Evolutionary conservation across 2,888 invertebrate species (phyloP).

Genomic region (Lamellibrachia satsuma): DNA sequence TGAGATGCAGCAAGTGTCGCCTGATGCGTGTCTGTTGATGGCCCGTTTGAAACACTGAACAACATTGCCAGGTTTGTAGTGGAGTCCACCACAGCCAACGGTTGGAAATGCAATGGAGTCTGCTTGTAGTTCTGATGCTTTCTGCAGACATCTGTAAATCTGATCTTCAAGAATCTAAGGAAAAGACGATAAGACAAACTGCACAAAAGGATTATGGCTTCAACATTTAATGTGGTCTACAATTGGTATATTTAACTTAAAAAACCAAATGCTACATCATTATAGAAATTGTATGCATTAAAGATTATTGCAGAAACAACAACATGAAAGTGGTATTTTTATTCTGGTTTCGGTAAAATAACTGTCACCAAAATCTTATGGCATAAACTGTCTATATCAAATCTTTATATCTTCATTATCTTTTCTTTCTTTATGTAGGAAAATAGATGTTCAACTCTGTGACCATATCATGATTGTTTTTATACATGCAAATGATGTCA

Average conservation of each 20-base stretch:
- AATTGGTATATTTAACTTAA: neutral
- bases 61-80: slow-evolving; percentile 25
- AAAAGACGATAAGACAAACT: neutral
- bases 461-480: too few relatives aligned
- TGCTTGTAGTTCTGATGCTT: slow-evolving; percentile 14
- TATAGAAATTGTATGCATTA: too few relatives aligned
- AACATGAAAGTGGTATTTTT: too few relatives aligned
- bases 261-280: neutral
- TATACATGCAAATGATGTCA: too few relatives aligned
- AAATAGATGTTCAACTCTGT: too few relatives aligned
- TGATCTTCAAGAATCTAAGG: slow-evolving; percentile 21
- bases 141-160: slow-evolving; percentile 27
- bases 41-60: slow-evolving; percentile 27
- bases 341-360: too few relatives aligned
- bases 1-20: neutral
- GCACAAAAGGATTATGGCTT: neutral
- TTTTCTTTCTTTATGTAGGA: too few relatives aligned
- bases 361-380: too few relatives aligned
- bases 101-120: slow-evolving; percentile 33
- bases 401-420: too few relatives aligned
- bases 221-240: neutral
- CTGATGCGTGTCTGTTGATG: neutral
- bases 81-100: slow-evolving; percentile 32
- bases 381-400: too few relatives aligned
- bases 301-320: too few relatives aligned